Percentiles rank a stretch among this genome's conserved stretches.
Conservation (phyloP, 1,140 invertebrate genomes). For the Harpegnathos saltator region DNA sequence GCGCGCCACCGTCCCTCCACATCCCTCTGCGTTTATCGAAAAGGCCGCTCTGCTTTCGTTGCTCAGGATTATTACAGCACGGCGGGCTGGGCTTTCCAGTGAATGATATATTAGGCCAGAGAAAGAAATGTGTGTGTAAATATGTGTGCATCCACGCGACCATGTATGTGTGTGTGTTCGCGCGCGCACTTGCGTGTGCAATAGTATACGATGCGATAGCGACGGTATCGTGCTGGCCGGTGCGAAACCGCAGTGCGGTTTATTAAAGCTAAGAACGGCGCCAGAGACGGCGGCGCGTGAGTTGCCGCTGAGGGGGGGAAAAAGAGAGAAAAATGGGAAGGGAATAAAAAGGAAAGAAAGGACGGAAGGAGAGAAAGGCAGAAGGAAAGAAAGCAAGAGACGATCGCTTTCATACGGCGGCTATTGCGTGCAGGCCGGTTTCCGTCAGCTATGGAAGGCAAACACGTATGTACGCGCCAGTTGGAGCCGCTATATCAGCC, state of each 20-base stretch:
- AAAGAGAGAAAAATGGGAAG: not conserved
- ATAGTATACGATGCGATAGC: conserved; percentile 21
- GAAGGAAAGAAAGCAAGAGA: no score
- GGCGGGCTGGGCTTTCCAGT: not conserved
- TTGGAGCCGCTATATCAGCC: conserved; percentile 28
- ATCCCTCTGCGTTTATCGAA: conserved; percentile 1
- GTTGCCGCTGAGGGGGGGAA: not conserved
- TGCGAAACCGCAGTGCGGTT: conserved; percentile 58
- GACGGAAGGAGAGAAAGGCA: no score
- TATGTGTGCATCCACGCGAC: not conserved
- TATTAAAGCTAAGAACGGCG: conserved; percentile 46
- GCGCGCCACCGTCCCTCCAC: not conserved
- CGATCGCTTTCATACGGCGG: not conserved
- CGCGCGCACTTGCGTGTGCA: conserved; percentile 40
- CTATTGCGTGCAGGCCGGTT: conserved; percentile 37
- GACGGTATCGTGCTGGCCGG: conserved; percentile 33
- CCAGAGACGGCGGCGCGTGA: conserved; percentile 41
- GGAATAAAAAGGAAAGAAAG: no score
- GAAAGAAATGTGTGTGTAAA: not conserved
- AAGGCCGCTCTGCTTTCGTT: conserved; percentile 19
- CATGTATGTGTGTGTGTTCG: not conserved
- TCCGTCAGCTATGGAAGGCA: not conserved
- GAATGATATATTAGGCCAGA: conserved; percentile 34
- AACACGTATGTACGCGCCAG: conserved; percentile 12
- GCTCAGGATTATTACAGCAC: conserved; percentile 2